Evolutionary conservation across 2,797 vertebrate genomes (phyloP).

Genomic region (Muraenolepis orangiensis): DNA sequence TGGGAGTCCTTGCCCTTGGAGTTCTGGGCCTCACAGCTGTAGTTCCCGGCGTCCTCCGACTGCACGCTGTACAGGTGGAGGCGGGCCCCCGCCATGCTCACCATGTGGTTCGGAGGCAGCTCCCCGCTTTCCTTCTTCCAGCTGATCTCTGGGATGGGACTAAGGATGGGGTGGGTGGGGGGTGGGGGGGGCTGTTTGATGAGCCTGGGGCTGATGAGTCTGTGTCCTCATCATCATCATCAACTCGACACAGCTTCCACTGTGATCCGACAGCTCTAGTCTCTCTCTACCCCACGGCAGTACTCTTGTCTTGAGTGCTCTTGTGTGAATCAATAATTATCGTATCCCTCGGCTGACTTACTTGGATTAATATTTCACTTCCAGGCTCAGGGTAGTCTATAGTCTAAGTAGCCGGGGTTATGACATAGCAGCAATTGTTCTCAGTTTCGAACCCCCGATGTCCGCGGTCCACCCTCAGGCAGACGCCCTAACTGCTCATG

Average conservation of each 20-base stretch:
- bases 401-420: not conserved
- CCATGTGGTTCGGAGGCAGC: conserved; percentile 80
- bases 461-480: no score
- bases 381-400: not conserved
- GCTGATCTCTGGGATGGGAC: conserved; percentile 90
- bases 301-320: no score
- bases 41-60: conserved; percentile 85
- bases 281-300: not conserved
- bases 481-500: not conserved
- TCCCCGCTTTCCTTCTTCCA: conserved; percentile 86
- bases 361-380: not conserved
- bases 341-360: not conserved
- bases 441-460: not conserved
- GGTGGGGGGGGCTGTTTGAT: no score
- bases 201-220: no score
- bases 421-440: not conserved
- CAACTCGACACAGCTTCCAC: no score
- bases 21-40: conserved; percentile 90
- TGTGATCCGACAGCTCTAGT: no score
- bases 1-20: conserved; percentile 89
- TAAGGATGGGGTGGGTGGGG: conserved; percentile 44
- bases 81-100: conserved; percentile 83
- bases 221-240: no score
- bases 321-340: not conserved
- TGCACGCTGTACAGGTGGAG: conserved; percentile 89